Conservation (phyloP, 2,797 vertebrate genomes). For the Avahi laniger region DNA sequence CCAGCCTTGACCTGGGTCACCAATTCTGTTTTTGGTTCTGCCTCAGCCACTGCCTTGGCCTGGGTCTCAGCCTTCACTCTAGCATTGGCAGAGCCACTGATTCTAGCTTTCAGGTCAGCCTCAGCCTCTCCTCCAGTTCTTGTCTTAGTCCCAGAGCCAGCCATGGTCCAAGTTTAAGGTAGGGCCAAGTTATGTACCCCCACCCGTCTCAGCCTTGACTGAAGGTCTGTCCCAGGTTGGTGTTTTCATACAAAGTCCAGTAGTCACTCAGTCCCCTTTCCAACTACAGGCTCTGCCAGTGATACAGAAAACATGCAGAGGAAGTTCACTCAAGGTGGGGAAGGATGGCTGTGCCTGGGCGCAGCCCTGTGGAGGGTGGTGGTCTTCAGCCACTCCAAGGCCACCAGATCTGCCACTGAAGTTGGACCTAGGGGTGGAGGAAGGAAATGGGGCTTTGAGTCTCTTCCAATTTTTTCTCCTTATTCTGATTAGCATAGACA, state of each 20-base stretch:
- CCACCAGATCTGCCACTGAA: constrained; percentile 70
- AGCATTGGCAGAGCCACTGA: constrained; percentile 32
- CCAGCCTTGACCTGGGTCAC: neutral
- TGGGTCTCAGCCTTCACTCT: constrained; percentile 24
- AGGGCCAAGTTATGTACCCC: constrained; percentile 25
- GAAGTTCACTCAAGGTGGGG: constrained; percentile 59
- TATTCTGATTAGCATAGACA: constrained; percentile 44
- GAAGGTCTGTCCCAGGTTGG: constrained; percentile 62
- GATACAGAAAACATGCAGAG: constrained; percentile 55
- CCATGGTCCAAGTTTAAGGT: constrained; percentile 54
- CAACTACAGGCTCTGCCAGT: constrained; percentile 60
- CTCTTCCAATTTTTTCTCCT: constrained; percentile 48
- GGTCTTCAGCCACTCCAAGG: constrained; percentile 71
- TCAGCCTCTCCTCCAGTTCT: constrained; percentile 30
- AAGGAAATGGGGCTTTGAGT: constrained; percentile 72
- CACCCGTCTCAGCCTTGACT: constrained; percentile 38
- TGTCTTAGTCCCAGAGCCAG: constrained; percentile 3
- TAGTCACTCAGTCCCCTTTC: constrained; percentile 59
- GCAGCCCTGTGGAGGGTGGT: constrained; percentile 57
- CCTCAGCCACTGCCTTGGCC: neutral
- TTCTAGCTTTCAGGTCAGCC: constrained; percentile 32
- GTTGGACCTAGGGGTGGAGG: constrained; percentile 69
- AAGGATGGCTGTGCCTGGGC: constrained; percentile 53
- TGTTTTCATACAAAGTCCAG: constrained; percentile 67
- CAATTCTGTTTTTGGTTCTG: constrained; percentile 40